Evolutionary conservation across 2,797 vertebrate species (phyloP).

Genomic region (Atherinosoma microstoma): DNA sequence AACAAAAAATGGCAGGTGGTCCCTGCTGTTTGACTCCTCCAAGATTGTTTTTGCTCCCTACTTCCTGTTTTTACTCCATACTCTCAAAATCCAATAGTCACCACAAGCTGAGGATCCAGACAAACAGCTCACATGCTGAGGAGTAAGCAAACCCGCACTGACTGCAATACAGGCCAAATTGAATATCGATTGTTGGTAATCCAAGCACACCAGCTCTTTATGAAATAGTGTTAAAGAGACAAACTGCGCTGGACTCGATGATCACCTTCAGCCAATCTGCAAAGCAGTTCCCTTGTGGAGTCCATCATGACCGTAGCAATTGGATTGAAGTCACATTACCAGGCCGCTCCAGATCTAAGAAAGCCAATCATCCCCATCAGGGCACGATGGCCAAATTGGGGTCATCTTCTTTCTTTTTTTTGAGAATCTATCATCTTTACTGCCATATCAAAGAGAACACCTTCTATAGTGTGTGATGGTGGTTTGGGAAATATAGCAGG

Average conservation of each 20-base stretch:
- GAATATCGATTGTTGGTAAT: conserved; percentile 73
- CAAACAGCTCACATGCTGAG: conserved; percentile 38
- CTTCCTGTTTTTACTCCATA: neutral
- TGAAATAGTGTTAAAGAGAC: conserved; percentile 59
- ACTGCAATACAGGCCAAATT: conserved; percentile 54
- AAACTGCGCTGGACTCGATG: conserved; percentile 28
- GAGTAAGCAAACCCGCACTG: conserved; percentile 42
- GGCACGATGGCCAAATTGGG: conserved; percentile 39
- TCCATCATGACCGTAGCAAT: conserved; percentile 35
- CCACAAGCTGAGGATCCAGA: conserved; percentile 22
- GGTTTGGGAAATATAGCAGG: conserved; percentile 51
- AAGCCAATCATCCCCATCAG: conserved; percentile 55
- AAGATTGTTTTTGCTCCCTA: conserved; percentile 2
- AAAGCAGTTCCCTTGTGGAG: conserved; percentile 25
- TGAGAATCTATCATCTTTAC: conserved; percentile 53
- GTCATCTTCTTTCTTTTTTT: conserved; percentile 18
- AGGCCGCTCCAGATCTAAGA: conserved; percentile 22
- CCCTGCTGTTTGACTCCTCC: conserved; percentile 2
- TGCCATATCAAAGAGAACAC: conserved; percentile 40
- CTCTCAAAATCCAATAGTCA: conserved; percentile 25
- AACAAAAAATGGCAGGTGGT: neutral
- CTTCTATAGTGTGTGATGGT: conserved; percentile 25
- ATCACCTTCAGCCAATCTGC: conserved; percentile 46
- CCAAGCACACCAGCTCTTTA: conserved; percentile 45
- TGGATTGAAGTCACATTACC: conserved; percentile 38